phyloP scores from a whole-genome alignment of 2,113 vertebrate species.

The Andinoacara biseriatus region DNA sequence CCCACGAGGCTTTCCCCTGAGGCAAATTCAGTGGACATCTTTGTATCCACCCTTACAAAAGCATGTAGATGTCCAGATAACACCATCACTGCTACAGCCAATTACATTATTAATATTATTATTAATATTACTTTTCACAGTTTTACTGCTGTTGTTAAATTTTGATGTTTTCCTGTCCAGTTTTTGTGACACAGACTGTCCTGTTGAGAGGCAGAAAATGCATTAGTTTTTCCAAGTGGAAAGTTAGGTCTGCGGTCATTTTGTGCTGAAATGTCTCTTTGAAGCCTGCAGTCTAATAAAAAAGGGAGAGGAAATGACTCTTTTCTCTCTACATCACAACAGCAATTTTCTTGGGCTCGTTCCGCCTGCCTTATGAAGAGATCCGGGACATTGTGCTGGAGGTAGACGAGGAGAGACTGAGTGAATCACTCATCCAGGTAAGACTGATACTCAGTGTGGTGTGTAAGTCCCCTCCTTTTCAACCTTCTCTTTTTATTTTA shows the following conservation, averaged over 20 bases:
- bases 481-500: background rate
- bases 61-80: constrained; percentile 12
- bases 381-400: constrained; percentile 93
- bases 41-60: constrained; percentile 39
- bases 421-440: constrained; percentile 97
- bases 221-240: constrained; percentile 61
- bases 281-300: constrained; percentile 63
- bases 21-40: constrained; percentile 32
- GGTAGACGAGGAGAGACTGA: constrained; percentile 92
- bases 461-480: constrained; percentile 8
- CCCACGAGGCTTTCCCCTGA: constrained; percentile 39
- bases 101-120: background rate
- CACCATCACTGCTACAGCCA: background rate
- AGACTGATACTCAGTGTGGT: constrained; percentile 57
- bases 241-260: constrained; percentile 69
- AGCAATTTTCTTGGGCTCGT: constrained; percentile 98
- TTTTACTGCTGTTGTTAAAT: background rate
- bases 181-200: constrained; percentile 47
- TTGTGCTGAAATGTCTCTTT: constrained; percentile 61
- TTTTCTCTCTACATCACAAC: constrained; percentile 76
- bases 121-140: background rate
- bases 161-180: constrained; percentile 21
- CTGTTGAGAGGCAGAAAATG: constrained; percentile 32
- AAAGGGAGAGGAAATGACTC: constrained; percentile 70
- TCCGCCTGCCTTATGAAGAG: constrained; percentile 96